These are phyloP conservation scores for Furcula furcula DNA, from an alignment of 2,888 invertebrate species.

Conservation along the genomic window DNA sequence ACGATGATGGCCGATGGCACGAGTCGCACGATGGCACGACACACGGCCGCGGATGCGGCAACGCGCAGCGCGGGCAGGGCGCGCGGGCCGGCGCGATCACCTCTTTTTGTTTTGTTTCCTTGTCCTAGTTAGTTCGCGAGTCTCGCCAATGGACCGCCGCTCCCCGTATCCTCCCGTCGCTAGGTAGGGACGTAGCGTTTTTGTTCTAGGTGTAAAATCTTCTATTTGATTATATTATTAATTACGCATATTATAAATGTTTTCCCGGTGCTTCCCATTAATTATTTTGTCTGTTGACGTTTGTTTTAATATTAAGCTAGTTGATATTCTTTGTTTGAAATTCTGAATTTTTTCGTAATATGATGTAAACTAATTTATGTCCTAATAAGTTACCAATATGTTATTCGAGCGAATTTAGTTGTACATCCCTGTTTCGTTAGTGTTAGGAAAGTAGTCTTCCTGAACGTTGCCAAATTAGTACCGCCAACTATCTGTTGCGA, in stretches of 20 bases:
- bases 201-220: conserved; percentile 54
- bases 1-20: conserved; percentile 22
- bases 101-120: background rate
- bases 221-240: conserved; percentile 54
- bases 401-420: conserved; percentile 79
- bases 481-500: conserved; percentile 77
- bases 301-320: conserved; percentile 68
- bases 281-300: conserved; percentile 75
- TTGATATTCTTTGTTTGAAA: conserved; percentile 61
- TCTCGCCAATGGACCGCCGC: conserved; percentile 3
- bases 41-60: conserved; percentile 18
- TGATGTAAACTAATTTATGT: conserved; percentile 50
- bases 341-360: conserved; percentile 50
- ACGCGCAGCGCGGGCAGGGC: conserved; percentile 13
- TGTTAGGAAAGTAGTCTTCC: conserved; percentile 81
- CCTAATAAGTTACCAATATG: conserved; percentile 76
- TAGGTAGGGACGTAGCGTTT: conserved; percentile 35
- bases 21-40: no score
- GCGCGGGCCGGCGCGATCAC: conserved; percentile 4
- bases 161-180: conserved; percentile 6
- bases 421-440: conserved; percentile 79
- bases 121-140: background rate
- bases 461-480: conserved; percentile 79
- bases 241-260: conserved; percentile 48
- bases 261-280: conserved; percentile 77